Evolutionary conservation across 2,888 invertebrate genomes (phyloP), one percentile per base, ranked within the genome.

Genomic region (Troilus luridus): DNA sequence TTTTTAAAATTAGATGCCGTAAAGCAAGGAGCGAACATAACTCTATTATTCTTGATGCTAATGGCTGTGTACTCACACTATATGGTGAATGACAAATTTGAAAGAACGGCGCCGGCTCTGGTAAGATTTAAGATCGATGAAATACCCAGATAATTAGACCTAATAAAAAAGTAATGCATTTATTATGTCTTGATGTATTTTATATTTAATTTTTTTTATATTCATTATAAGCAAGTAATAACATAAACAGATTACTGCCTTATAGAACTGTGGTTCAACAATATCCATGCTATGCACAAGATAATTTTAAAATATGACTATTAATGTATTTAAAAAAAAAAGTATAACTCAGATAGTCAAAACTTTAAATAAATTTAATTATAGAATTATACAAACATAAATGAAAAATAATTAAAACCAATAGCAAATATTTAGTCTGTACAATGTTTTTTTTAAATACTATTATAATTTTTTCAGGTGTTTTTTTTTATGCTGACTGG

Each of bases 401-500:
- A 59, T 12, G 14, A 59, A 59, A 59, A 59, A 59, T 8, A 12
- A 5, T 59, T 59, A 59, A 59, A 59, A 41, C 41, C 5, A 41
- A 41, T 41, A 41, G 41, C 41, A 41, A 59, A 62, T 62, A 62
- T 62, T 21, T 62, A 8, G 5, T 62, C 7, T 9, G 9, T 21
- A 62, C 41, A 62, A 21, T 62, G 62, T 62, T 62, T 21, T 8
- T 62, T 21, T 21, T 21, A 6, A 72, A 81, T 54, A 11, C 1
- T 85, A 56, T 56, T 7, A 56, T 90, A 62, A 92, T 92, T 92
- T 93, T 93, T 92, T 12, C 93, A 95, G 95, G 95, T 96, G 88
- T 98, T 98, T 94, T 97, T 98, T 94, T 98, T 98, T 94, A 98
- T 98, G 98, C 95, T 98, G 88, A 96, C 96, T 93, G 98, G 98